Evolutionary conservation across 2,113 vertebrate genomes (phyloP).

Genomic region (Tiliqua scincoides): DNA sequence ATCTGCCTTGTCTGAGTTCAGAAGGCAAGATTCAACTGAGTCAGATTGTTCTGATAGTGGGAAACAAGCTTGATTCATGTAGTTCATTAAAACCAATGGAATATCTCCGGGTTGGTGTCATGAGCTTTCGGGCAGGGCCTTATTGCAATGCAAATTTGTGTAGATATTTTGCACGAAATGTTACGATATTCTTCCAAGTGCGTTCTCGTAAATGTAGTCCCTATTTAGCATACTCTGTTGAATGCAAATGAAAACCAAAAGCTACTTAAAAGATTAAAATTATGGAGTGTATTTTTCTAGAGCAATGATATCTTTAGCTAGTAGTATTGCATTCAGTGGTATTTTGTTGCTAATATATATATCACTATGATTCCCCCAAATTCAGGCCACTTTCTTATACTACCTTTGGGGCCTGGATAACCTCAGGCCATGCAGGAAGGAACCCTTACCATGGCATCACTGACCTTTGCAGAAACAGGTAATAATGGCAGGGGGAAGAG

Average conservation of each 20-base stretch:
- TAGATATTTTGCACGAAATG: background rate
- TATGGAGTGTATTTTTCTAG: background rate
- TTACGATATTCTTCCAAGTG: background rate
- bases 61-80: slow-evolving; percentile 11
- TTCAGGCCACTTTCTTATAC: background rate
- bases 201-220: background rate
- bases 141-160: background rate
- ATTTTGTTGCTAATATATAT: background rate
- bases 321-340: background rate
- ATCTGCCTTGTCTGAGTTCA: background rate
- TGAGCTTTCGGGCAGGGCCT: background rate
- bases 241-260: slow-evolving; percentile 11
- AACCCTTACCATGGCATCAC: background rate
- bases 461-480: background rate
- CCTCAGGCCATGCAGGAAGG: background rate
- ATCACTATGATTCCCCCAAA: background rate
- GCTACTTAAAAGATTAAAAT: slow-evolving; percentile 20
- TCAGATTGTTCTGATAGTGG: slow-evolving; percentile 6
- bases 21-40: background rate
- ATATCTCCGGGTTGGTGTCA: slow-evolving; percentile 26
- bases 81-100: slow-evolving; percentile 24
- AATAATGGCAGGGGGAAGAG: background rate
- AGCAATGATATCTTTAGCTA: background rate
- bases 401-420: background rate
- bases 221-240: background rate